Conservation (phyloP, 1,140 invertebrate genomes). For the Drosophila obscura region DNA sequence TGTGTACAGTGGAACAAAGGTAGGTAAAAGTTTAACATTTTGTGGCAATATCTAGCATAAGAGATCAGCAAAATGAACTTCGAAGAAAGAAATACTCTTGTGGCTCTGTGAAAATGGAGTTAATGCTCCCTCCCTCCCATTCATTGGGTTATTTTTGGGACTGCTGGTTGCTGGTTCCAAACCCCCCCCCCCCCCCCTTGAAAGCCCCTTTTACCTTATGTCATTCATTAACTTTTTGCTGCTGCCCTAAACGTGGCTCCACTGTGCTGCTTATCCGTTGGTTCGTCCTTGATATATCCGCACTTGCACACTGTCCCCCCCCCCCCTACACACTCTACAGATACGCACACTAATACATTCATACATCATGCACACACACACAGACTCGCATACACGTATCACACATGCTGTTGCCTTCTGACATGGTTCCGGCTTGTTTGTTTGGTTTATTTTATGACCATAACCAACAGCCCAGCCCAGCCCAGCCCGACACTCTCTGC, state of each 20-base stretch:
- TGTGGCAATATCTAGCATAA: no score
- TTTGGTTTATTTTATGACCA: constrained; percentile 83
- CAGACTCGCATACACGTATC: constrained; percentile 37
- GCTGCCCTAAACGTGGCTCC: neutral
- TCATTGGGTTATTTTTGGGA: no score
- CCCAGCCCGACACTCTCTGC: constrained; percentile 37
- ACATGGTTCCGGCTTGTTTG: constrained; percentile 83
- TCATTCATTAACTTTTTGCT: neutral
- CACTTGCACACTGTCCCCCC: constrained; percentile 12
- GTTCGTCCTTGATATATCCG: constrained; percentile 63
- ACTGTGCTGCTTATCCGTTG: constrained; percentile 35
- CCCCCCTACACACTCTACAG: constrained; percentile 13
- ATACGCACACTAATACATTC: constrained; percentile 26
- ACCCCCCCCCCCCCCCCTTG: no score
- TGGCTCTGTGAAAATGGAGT: no score
- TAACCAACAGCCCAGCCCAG: constrained; percentile 71
- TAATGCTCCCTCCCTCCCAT: no score
- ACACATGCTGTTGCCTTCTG: constrained; percentile 71
- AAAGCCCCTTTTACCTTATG: no score
- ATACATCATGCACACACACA: constrained; percentile 29
- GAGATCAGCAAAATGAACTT: no score
- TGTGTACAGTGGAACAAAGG: no score
- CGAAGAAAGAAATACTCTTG: no score
- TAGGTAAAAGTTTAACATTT: no score
- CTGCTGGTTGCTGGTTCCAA: no score